A percentile compares a stretch with the other conserved stretches of the same genome.
These are phyloP conservation scores for Colletes gigas DNA, from an alignment of 1,140 invertebrate genomes.

Conservation along the genomic window DNA sequence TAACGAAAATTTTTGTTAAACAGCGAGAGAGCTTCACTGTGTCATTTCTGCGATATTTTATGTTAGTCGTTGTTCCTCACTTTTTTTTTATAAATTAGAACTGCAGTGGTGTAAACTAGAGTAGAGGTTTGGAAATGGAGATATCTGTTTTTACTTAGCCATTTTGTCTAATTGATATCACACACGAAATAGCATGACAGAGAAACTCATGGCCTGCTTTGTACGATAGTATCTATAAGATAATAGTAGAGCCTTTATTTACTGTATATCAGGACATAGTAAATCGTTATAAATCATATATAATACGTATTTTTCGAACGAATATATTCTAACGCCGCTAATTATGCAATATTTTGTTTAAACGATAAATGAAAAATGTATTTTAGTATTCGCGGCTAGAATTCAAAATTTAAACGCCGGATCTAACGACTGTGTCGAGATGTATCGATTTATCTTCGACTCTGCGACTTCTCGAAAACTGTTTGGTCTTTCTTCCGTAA, in stretches of 20 bases:
- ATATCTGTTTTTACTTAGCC: slow-evolving; percentile 28
- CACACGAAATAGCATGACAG: background rate
- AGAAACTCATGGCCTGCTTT: slow-evolving; percentile 4
- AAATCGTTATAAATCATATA: background rate
- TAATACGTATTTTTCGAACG: background rate
- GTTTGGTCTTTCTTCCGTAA: slow-evolving; percentile 61
- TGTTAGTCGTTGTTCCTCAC: background rate
- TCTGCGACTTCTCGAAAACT: background rate
- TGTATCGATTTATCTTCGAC: background rate
- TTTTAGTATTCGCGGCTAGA: background rate
- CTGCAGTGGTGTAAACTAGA: background rate
- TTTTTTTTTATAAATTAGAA: background rate
- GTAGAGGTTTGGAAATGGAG: background rate
- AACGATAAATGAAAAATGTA: background rate
- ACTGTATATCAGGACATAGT: background rate
- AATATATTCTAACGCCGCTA: background rate
- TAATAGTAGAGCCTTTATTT: background rate
- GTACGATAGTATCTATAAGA: background rate
- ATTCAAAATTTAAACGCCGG: slow-evolving; percentile 24
- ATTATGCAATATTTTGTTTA: background rate
- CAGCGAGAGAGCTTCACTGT: no score
- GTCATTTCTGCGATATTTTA: background rate
- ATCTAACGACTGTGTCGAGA: slow-evolving; percentile 13
- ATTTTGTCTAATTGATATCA: slow-evolving; percentile 16
- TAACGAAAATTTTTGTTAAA: background rate